A percentile compares a stretch with the other conserved stretches of the same genome.
These are phyloP conservation scores for Buphagus erythrorhynchus DNA, from an alignment of 2,797 vertebrate species.

Conservation along the genomic window DNA sequence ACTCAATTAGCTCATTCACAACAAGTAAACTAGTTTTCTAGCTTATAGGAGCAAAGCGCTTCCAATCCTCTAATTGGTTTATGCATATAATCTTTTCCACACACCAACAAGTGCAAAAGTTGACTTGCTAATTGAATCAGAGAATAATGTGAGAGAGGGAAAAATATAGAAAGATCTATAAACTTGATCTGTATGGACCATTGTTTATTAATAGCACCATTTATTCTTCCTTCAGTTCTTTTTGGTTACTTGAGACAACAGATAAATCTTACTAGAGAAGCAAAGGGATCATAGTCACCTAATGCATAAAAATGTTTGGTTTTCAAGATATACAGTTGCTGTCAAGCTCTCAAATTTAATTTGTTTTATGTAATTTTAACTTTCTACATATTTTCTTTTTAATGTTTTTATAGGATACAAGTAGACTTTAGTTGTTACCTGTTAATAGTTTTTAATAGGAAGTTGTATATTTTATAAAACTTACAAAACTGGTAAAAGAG, in stretches of 20 bases:
- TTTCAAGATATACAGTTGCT: background rate
- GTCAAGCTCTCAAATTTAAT: background rate
- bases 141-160: background rate
- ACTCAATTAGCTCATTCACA: slow-evolving; percentile 56
- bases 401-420: background rate
- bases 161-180: background rate
- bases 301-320: background rate
- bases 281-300: background rate
- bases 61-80: slow-evolving; percentile 71
- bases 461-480: background rate
- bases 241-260: background rate
- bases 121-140: slow-evolving; percentile 7
- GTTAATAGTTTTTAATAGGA: background rate
- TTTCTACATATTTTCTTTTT: background rate
- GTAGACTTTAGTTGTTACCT: background rate
- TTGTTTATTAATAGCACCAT: background rate
- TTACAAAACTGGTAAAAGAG: background rate
- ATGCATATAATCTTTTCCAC: slow-evolving; percentile 66
- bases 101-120: slow-evolving; percentile 52
- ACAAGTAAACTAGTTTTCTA: slow-evolving; percentile 55
- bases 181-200: background rate
- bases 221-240: background rate
- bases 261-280: background rate
- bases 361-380: background rate
- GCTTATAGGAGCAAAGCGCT: slow-evolving; percentile 55